These are phyloP conservation scores for Geococcyx californianus DNA, from an alignment of 2,113 vertebrate genomes.

Conservation along the genomic window DNA sequence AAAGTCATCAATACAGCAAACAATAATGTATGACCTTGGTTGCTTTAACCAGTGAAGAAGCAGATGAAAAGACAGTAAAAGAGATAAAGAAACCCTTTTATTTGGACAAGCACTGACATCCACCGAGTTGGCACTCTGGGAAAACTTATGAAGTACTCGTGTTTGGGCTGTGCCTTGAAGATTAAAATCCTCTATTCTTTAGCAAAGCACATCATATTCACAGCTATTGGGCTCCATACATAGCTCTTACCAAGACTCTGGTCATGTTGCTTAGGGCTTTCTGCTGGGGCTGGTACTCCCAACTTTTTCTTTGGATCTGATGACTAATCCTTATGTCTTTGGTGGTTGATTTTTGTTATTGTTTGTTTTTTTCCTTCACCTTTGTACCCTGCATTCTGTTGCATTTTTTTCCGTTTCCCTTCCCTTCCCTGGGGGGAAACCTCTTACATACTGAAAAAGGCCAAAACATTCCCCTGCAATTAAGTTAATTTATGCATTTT, in stretches of 20 bases:
- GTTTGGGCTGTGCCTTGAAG: not conserved
- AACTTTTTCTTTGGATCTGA: not conserved
- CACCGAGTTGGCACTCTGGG: not conserved
- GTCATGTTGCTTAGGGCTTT: not conserved
- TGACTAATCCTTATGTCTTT: not conserved
- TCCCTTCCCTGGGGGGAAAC: not conserved
- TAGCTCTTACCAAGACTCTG: not conserved
- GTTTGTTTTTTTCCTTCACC: not conserved
- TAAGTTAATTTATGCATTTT: not conserved
- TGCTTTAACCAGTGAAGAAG: not conserved
- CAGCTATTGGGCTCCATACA: not conserved
- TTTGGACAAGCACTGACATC: not conserved
- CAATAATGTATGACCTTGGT: not conserved
- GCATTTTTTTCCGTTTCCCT: not conserved
- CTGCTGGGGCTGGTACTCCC: not conserved
- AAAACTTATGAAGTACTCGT: not conserved
- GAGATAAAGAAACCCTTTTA: not conserved
- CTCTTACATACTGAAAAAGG: not conserved
- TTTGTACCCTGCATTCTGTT: not conserved
- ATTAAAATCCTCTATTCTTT: not conserved
- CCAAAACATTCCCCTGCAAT: not conserved
- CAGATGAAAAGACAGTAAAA: not conserved
- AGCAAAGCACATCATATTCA: not conserved
- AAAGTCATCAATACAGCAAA: not conserved
- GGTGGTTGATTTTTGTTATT: fast-evolving